Conservation (phyloP, 2,797 vertebrate genomes). For the Chaetodon trifasciatus region DNA sequence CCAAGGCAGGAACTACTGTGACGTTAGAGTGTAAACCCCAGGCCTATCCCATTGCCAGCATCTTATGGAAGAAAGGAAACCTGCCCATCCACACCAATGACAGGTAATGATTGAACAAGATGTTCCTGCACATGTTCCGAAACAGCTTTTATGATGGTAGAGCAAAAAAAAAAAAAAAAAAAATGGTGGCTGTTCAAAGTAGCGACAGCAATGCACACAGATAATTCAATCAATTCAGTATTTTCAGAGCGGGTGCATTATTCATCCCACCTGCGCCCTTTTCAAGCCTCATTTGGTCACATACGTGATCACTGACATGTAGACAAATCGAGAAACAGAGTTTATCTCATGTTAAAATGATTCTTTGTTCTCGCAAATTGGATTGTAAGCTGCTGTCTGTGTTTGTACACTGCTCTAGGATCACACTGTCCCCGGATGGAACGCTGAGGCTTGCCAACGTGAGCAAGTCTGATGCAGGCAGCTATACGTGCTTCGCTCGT, state of each 20-base stretch:
- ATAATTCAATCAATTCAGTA: constrained; percentile 1
- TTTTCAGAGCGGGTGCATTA: constrained; percentile 3
- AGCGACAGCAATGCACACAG: background rate
- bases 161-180: background rate
- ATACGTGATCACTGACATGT: constrained; percentile 2
- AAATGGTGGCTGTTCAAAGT: background rate
- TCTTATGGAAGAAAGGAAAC: constrained; percentile 94
- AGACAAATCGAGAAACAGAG: constrained; percentile 22
- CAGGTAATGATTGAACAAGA: constrained; percentile 83
- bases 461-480: constrained; percentile 91
- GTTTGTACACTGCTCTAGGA: constrained; percentile 79
- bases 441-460: constrained; percentile 91
- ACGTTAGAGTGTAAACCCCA: constrained; percentile 93
- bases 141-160: background rate
- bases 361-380: constrained; percentile 12
- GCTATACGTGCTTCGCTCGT: constrained; percentile 92
- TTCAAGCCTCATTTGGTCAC: constrained; percentile 15
- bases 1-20: constrained; percentile 92
- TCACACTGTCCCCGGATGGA: constrained; percentile 90
- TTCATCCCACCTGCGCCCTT: background rate
- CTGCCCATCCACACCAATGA: constrained; percentile 89
- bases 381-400: constrained; percentile 39
- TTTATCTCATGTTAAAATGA: constrained; percentile 34
- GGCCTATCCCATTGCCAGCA: constrained; percentile 92
- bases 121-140: background rate